Evolutionary conservation across 2,113 vertebrate genomes (phyloP), one percentile per base, ranked within the genome.

Genomic region (Zosterops japonicus): DNA sequence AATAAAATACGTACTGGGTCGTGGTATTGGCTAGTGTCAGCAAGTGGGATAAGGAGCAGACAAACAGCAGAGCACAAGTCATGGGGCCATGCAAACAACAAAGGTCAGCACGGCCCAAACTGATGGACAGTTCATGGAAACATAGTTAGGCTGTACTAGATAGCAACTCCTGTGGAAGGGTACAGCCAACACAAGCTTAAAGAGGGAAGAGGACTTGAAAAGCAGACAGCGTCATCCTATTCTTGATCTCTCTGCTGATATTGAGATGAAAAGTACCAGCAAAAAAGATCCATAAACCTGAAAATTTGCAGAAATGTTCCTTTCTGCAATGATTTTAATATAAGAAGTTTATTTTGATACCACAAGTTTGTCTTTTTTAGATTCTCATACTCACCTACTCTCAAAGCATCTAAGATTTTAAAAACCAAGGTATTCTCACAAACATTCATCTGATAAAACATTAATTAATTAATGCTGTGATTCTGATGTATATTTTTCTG

Each of bases 1-100:
- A 85, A 72, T 22, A 17, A 90, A 83, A 20, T 23, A 70, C 1
- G 21, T 39, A 60, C 33, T 9, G 53, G 41, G 59, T 72, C 59
- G 15, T 41, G n/a, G 63, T 42, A 31, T 7, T 88, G 50, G 33
- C 59, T 60, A 55, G 53, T 35, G 36, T 90, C 7, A 74, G 41
- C 69, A 70, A 47, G 68, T 25, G 47, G 50, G 36, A 35, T 79
- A 46, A 94, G 69, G 83, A 33, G 87, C 74, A 70, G 55, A 68
- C 84, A 96, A 97, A 95, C 2, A 92, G 60, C 33, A 82, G 69
- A 68, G 68, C 1, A 1, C 4, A 36, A 92, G 85, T 65, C 70
- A 65, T 3, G 7, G 5, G 23, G 46, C n/a, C 67, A 47, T 25
- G 74, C 89, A 97, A 95, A 94, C 91, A 94, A 64, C 83, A 94